These are phyloP conservation scores for Lontra canadensis DNA, from an alignment of 2,113 vertebrate genomes.

Conservation along the genomic window DNA sequence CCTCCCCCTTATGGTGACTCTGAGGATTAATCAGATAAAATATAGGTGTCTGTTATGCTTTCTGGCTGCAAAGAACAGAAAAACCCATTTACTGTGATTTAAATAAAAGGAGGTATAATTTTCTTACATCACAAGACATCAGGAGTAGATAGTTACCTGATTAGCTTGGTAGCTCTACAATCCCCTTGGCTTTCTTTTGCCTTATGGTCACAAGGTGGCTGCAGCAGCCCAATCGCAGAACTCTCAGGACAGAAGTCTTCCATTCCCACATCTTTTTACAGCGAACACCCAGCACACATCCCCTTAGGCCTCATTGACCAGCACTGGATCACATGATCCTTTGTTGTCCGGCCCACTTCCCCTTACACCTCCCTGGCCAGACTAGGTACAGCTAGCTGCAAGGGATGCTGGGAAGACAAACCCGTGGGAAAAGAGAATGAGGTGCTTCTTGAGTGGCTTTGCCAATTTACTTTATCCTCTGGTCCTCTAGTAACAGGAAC, in stretches of 20 bases:
- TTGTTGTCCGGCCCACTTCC: not conserved
- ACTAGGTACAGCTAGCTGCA: not conserved
- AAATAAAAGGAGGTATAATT: not conserved
- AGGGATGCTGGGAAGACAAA: not conserved
- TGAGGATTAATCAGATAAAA: not conserved
- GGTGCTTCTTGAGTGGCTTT: not conserved
- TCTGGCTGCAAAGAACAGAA: not conserved
- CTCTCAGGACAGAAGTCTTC: not conserved
- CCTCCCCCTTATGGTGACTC: not conserved
- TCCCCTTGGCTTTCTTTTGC: not conserved
- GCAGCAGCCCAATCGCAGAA: not conserved
- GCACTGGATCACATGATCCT: not conserved
- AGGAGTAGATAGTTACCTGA: not conserved
- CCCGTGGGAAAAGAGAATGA: not conserved
- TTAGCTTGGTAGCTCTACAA: not conserved
- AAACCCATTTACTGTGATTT: not conserved
- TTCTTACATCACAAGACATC: not conserved
- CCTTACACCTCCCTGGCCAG: not conserved
- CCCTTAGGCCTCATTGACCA: not conserved
- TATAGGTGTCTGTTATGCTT: not conserved
- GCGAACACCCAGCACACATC: not conserved
- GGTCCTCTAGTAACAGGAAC: not conserved
- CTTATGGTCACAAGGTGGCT: not conserved
- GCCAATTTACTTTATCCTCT: not conserved
- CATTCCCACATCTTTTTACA: not conserved